Percentiles rank a stretch among this genome's conserved stretches.
phyloP scores from a whole-genome alignment of 2,888 invertebrate genomes.

The Endotricha flammealis region DNA sequence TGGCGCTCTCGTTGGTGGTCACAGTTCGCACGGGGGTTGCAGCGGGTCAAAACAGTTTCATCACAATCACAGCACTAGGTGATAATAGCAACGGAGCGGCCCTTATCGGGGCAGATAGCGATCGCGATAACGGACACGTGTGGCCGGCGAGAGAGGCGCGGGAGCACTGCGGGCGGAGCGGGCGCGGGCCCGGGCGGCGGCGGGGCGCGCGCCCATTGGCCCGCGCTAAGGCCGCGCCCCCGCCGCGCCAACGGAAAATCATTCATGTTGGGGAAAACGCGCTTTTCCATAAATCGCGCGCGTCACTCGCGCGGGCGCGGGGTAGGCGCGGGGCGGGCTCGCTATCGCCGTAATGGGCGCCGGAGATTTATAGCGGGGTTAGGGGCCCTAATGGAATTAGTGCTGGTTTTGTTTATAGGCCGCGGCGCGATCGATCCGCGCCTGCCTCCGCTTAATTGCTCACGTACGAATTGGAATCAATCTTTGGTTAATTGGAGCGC shows the following conservation, averaged over 20 bases:
- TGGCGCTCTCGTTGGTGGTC: too few species aligned
- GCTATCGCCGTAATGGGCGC: constrained; percentile 31
- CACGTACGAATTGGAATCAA: constrained; percentile 28
- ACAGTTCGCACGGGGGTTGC: too few species aligned
- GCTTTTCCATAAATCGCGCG: constrained; percentile 38
- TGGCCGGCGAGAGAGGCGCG: constrained; percentile 20
- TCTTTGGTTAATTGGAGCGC: constrained; percentile 27
- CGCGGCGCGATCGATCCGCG: constrained; percentile 24
- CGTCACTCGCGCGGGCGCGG: constrained; percentile 18
- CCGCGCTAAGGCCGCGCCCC: constrained; percentile 21
- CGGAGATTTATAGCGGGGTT: constrained; percentile 55
- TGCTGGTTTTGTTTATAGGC: constrained; percentile 48
- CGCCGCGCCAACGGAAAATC: constrained; percentile 10
- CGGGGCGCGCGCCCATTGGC: constrained; percentile 24
- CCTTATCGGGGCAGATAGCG: constrained; percentile 24
- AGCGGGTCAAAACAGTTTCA: neutral
- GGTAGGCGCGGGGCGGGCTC: constrained; percentile 16
- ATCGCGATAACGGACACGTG: constrained; percentile 34
- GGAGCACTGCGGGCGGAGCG: constrained; percentile 26
- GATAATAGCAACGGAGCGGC: constrained; percentile 5
- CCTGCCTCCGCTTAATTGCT: constrained; percentile 31
- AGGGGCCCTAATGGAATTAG: constrained; percentile 61
- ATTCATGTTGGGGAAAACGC: constrained; percentile 28
- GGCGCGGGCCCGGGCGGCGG: constrained; percentile 24
- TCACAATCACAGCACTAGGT: constrained; percentile 21